Evolutionary conservation across 2,113 vertebrate genomes (phyloP).

Genomic region (Brachyhypopomus occidentalis): DNA sequence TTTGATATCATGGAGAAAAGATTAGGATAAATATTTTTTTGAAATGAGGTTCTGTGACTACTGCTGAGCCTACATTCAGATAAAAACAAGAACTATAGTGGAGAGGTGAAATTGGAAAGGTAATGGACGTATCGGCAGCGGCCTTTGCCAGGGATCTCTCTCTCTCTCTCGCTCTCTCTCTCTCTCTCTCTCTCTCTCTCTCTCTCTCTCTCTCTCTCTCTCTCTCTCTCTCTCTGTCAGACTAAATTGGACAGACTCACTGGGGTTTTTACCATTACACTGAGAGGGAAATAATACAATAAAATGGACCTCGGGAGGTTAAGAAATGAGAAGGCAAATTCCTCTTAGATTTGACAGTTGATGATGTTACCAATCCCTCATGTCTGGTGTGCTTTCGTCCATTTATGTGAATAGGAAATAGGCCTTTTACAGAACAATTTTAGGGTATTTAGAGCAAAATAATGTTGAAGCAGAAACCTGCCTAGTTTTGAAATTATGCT

Average conservation of each 20-base stretch:
- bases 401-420: slow-evolving; percentile 24
- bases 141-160: slow-evolving; percentile 44
- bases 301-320: slow-evolving; percentile 48
- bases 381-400: slow-evolving; percentile 38
- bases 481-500: slow-evolving; percentile 12
- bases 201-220: slow-evolving; percentile 27
- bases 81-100: slow-evolving; percentile 2
- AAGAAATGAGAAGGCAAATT: slow-evolving; percentile 46
- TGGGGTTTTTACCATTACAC: slow-evolving; percentile 33
- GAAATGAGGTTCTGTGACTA: not conserved
- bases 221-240: slow-evolving; percentile 38
- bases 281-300: slow-evolving; percentile 52
- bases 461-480: not conserved
- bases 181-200: not conserved
- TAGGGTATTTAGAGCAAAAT: slow-evolving; percentile 17
- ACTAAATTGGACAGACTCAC: slow-evolving; percentile 45
- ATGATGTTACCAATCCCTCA: slow-evolving; percentile 35
- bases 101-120: slow-evolving; percentile 40
- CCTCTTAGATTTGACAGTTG: slow-evolving; percentile 45
- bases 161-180: slow-evolving; percentile 20
- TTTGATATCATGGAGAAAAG: not conserved
- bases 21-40: not conserved
- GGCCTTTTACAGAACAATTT: slow-evolving; percentile 23
- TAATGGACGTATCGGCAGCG: slow-evolving; percentile 11
- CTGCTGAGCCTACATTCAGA: not conserved